Evolutionary conservation across 92 coral and sea anemone species (phyloP), one percentile per base, ranked within the genome.

Genomic region (Porites lobata): DNA sequence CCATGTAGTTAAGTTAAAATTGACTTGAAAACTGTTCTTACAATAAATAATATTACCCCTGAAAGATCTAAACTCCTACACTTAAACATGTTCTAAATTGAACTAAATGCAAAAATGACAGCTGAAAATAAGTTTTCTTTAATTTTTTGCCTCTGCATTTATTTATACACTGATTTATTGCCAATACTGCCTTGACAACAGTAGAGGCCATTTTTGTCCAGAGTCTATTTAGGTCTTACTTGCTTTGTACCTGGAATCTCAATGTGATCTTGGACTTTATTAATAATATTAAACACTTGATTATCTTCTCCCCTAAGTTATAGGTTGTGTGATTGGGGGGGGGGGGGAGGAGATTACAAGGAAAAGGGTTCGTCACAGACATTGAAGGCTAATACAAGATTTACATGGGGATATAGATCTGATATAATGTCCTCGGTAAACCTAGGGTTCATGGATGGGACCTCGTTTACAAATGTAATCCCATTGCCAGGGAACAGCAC

Each of bases 1-100:
- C 47, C 47, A 38, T 38, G 3, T 4, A 38, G 47, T 38, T 38
- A 2, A 38, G 47, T 38, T 38, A 38, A 38, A 38, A 38, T 38
- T 38, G 47, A 38, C 47, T 38, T 38, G 47, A 38, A 38, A 38
- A 38, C 47, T 38, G 47, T 38, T 38, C 47, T 38, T 38, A 38
- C 47, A 38, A 38, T 38, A 38, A 38, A 38, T 38, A 3, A 32
- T 32, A 38, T 2, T 38, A 38, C 47, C 47, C 3, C 47, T 38
- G 47, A 4, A 38, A 38, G 47, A 38, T 38, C 47, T 38, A 4
- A 38, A 38, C 47, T 38, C 47, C 47, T 38, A 38, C 47, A 38
- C 79, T 75, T 62, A 75, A 75, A 75, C 79, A 54, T 75, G 17
- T 75, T 75, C 59, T 73, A 73, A 73, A 73, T 10, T 73, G 51